phyloP scores from a whole-genome alignment of 2,113 vertebrate species.

The Ornithorhynchus anatinus region DNA sequence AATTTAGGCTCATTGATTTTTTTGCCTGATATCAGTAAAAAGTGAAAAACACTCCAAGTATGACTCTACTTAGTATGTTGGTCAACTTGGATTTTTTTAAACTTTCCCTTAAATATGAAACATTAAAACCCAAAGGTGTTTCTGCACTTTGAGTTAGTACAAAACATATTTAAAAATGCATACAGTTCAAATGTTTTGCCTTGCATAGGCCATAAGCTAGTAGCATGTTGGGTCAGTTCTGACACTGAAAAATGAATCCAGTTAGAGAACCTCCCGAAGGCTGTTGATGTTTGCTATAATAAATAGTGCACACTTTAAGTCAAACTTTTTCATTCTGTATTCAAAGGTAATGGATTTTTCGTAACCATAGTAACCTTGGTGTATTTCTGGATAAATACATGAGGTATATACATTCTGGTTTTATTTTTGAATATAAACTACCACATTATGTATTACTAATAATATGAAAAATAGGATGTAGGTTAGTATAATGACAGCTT shows the following conservation, averaged over 20 bases:
- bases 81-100: slow-evolving; percentile 14
- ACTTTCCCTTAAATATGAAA: slow-evolving; percentile 53
- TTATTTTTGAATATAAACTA: slow-evolving; percentile 88
- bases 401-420: slow-evolving; percentile 81
- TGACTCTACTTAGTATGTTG: not conserved
- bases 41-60: slow-evolving; percentile 35
- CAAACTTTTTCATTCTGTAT: slow-evolving; percentile 88
- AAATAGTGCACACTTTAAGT: slow-evolving; percentile 83
- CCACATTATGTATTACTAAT: slow-evolving; percentile 85
- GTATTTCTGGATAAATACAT: slow-evolving; percentile 84
- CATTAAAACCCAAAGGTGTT: slow-evolving; percentile 66
- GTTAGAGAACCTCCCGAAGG: slow-evolving; percentile 82
- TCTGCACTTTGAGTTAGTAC: slow-evolving; percentile 70
- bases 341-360: slow-evolving; percentile 87
- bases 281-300: slow-evolving; percentile 83
- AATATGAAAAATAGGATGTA: slow-evolving; percentile 83
- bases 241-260: slow-evolving; percentile 86
- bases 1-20: not conserved
- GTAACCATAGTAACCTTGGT: slow-evolving; percentile 85
- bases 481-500: slow-evolving; percentile 81
- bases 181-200: slow-evolving; percentile 76
- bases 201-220: slow-evolving; percentile 70
- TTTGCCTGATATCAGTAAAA: not conserved
- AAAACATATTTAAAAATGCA: slow-evolving; percentile 78
- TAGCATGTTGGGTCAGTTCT: slow-evolving; percentile 77